phyloP scores from a whole-genome alignment of 2,113 vertebrate genomes.

The Trogon surrucura region DNA sequence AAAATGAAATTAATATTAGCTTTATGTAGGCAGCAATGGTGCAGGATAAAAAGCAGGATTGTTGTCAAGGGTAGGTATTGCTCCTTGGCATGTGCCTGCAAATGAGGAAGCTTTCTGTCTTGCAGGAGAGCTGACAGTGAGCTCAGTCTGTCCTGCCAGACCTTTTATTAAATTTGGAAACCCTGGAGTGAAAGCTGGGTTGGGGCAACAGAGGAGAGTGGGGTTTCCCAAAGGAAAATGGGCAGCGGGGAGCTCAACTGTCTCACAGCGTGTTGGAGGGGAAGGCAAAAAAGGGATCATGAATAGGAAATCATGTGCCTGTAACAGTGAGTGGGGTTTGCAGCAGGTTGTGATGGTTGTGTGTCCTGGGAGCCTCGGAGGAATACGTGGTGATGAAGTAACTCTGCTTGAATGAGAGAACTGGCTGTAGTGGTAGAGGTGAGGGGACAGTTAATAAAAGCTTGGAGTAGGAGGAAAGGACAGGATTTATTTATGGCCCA shows the following conservation, averaged over 20 bases:
- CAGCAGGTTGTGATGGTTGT: background rate
- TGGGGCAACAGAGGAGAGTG: background rate
- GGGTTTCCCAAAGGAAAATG: background rate
- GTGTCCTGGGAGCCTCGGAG: background rate
- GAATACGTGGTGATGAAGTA: background rate
- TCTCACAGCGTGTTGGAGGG: background rate
- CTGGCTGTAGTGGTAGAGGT: background rate
- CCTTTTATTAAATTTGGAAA: background rate
- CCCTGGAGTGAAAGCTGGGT: background rate
- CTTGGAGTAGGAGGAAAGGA: background rate
- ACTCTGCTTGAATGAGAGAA: background rate
- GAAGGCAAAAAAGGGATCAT: background rate
- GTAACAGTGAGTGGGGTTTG: background rate
- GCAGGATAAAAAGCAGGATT: background rate
- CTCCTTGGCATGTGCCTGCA: background rate
- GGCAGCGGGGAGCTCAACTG: background rate
- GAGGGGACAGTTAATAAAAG: background rate
- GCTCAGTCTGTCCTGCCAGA: background rate
- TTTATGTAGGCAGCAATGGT: background rate
- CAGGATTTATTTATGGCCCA: background rate
- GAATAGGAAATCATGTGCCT: background rate
- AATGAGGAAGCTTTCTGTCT: background rate
- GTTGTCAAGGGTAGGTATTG: background rate
- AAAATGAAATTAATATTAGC: background rate
- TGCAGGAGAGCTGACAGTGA: background rate